Evolutionary conservation across 2,888 invertebrate genomes (phyloP).

Genomic region (Candidula unifasciata): DNA sequence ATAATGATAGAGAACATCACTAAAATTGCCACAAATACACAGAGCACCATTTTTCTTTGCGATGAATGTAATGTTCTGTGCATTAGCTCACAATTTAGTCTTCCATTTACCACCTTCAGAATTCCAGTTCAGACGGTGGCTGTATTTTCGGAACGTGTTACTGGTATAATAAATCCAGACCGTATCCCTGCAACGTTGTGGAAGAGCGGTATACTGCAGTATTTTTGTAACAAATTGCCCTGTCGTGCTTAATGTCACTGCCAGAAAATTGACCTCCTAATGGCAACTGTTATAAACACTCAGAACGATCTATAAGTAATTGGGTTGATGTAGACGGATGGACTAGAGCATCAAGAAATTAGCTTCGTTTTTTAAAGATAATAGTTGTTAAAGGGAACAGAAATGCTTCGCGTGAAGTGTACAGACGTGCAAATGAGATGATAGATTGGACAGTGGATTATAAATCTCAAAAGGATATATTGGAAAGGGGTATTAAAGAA

Average conservation of each 20-base stretch:
- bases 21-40: too few species aligned
- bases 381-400: conserved; percentile 15
- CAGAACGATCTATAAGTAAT: conserved; percentile 22
- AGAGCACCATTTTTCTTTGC: too few species aligned
- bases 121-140: conserved; percentile 2
- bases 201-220: background rate
- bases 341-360: conserved; percentile 32
- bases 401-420: conserved; percentile 1
- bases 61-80: background rate
- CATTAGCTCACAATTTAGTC: conserved; percentile 4
- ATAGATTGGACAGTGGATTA: too few species aligned
- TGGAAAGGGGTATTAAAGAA: too few species aligned
- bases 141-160: too few species aligned
- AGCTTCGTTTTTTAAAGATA: conserved; percentile 37
- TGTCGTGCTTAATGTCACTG: conserved; percentile 1
- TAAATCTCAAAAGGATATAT: too few species aligned
- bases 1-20: too few species aligned
- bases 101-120: conserved; percentile 14
- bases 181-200: background rate
- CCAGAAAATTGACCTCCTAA: conserved; percentile 1
- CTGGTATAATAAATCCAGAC: background rate
- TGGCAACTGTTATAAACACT: conserved; percentile 24
- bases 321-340: conserved; percentile 10
- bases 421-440: background rate
- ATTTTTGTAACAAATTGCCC: conserved; percentile 21